Base-by-base conservation (phyloP, 2,888 invertebrate genomes). In the Acleris literana region DNA sequence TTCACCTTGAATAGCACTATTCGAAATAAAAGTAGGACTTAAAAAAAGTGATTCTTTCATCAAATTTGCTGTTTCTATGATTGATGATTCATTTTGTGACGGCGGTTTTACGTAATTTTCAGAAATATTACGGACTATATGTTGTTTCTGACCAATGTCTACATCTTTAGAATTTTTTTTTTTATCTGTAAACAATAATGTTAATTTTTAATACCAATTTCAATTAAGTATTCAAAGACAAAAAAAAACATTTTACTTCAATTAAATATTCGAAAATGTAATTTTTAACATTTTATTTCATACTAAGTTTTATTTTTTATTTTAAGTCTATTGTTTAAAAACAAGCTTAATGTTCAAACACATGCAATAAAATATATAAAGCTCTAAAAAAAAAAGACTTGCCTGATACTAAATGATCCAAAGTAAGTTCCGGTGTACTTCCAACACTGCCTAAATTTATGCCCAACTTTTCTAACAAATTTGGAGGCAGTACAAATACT, bases 401-500 rank as follows among this genome's bases (percentile, higher is more conserved):
- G 63, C 63, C 68, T 59, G 68, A 54, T 13, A 25, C 25, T 68
- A 65, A 64, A 66, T 66, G 64, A 54, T 64, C 46, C 64, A 56
- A 51, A 39, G 67, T 59, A 54, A 49, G 61, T 62, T 72, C 71
- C 65, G 69, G 67, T 69, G 20, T 62, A 63, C 60, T 67, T 54
- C 70, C 72, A 70, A 82, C 73, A 59, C 73, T 79, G 63, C 73
- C 80, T 69, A 90, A 79, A 76, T 85, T 77, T 54, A 93, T 90
- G 20, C 93, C 93, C 76, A 93, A 81, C 74, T 91, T 83, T 76
- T 90, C 83, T 64, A 93, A 80, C 54, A 92, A 71, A 70, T 90
- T 83, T 61, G 93, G 93, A 68, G 92, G 81, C 49, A 93, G 74
- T 48, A 93, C 89, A 78, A 89, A 85, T 29, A 93, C 83, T 74